Evolutionary conservation across 1,140 invertebrate genomes (phyloP).

Genomic region (Nasonia giraulti): DNA sequence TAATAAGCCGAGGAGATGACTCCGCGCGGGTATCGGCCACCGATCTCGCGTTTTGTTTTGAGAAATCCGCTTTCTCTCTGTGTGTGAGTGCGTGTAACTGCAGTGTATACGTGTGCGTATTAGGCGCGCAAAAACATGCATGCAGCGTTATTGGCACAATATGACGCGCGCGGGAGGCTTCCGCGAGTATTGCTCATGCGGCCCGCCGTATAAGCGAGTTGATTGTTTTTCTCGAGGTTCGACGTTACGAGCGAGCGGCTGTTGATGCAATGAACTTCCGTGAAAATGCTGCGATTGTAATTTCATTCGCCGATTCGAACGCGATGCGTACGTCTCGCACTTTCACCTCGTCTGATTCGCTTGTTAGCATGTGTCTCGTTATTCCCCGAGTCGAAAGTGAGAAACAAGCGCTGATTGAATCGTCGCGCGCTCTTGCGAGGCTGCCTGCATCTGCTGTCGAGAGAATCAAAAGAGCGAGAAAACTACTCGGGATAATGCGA

Average conservation of each 20-base stretch:
- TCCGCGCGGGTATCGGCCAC: not conserved
- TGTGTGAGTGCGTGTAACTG: not conserved
- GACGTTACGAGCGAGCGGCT: not conserved
- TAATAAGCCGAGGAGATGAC: not conserved
- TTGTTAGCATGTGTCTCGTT: not conserved
- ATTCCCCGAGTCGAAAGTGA: not conserved
- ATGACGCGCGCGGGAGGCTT: not conserved
- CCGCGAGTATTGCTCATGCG: not conserved
- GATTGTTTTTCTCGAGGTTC: not conserved
- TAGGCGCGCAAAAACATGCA: not conserved
- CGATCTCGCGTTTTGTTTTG: constrained; percentile 35
- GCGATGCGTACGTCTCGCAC: too few relatives aligned
- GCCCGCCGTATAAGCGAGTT: too few relatives aligned
- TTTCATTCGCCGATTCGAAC: too few relatives aligned
- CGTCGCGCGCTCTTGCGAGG: too few relatives aligned
- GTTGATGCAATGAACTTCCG: not conserved
- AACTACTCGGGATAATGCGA: not conserved
- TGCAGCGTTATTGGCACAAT: not conserved
- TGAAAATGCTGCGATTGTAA: too few relatives aligned
- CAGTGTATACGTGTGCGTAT: not conserved
- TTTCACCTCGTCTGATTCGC: too few relatives aligned
- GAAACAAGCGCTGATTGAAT: too few relatives aligned
- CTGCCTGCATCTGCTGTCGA: too few relatives aligned
- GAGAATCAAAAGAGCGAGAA: not conserved
- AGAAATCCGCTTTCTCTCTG: not conserved